Conservation (phyloP, 37 sponge, comb jelly and placozoan genomes). For the Tethya wilhelma region DNA sequence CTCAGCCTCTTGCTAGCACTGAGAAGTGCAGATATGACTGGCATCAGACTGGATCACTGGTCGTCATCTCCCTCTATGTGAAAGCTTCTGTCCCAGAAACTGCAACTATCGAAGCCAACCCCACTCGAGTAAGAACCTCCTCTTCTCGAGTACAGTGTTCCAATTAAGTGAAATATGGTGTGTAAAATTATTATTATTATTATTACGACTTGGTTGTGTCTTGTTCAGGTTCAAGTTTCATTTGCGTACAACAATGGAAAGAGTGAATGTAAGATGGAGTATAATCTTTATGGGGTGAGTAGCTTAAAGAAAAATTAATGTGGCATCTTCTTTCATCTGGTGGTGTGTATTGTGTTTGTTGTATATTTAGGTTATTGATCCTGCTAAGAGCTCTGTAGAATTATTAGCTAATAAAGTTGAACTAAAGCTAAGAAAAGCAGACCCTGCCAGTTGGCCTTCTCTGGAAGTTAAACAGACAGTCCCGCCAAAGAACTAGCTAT, state of each 20-base stretch:
- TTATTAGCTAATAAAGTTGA: slow-evolving; percentile 80
- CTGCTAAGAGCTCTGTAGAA: slow-evolving; percentile 69
- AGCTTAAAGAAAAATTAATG: neutral
- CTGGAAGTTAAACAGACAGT: neutral
- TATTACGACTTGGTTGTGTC: neutral
- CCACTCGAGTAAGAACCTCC: slow-evolving; percentile 72
- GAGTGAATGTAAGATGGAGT: slow-evolving; percentile 18
- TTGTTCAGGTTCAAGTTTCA: slow-evolving; percentile 28
- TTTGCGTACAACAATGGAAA: slow-evolving; percentile 65
- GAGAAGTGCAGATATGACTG: slow-evolving; percentile 70
- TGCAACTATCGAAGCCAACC: slow-evolving; percentile 75
- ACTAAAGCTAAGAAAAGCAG: slow-evolving; percentile 73
- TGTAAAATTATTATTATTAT: neutral
- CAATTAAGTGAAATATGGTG: neutral
- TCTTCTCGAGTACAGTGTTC: neutral
- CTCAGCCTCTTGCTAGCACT: neutral
- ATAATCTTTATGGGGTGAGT: slow-evolving; percentile 68
- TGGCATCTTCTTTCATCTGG: neutral
- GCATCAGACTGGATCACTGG: slow-evolving; percentile 79
- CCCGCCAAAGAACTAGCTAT: neutral
- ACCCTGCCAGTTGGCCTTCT: slow-evolving; percentile 27
- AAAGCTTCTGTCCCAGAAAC: slow-evolving; percentile 78
- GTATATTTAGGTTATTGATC: slow-evolving; percentile 71
- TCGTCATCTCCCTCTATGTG: slow-evolving; percentile 77
- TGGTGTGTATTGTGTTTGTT: neutral